Evolutionary conservation across 2,888 invertebrate genomes (phyloP).

Genomic region (Strigamia transsilvanica): DNA sequence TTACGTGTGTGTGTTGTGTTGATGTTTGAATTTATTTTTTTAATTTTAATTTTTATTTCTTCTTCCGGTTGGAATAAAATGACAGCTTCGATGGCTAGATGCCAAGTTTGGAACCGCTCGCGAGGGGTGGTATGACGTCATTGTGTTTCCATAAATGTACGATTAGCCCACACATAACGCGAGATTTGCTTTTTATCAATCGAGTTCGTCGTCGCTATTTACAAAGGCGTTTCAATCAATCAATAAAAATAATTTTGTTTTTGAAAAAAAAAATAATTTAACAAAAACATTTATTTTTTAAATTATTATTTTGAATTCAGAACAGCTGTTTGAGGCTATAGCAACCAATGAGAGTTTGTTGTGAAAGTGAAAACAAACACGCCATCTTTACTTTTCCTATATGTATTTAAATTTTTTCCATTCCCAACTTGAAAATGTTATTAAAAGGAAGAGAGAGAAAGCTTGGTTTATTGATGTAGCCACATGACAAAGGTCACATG

Average conservation of each 20-base stretch:
- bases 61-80: background rate
- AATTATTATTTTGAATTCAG: too few relatives aligned
- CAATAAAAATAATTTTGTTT: background rate
- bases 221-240: background rate
- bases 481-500: too few relatives aligned
- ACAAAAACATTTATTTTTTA: too few relatives aligned
- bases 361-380: too few relatives aligned
- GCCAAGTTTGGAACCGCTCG: background rate
- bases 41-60: background rate
- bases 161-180: conserved; percentile 26
- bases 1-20: background rate
- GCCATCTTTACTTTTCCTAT: too few relatives aligned
- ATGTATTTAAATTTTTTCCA: too few relatives aligned
- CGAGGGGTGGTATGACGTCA: conserved; percentile 27
- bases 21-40: background rate
- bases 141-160: conserved; percentile 18
- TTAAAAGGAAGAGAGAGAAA: too few relatives aligned
- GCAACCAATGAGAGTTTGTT: too few relatives aligned
- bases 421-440: too few relatives aligned
- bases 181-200: background rate
- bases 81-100: background rate
- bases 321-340: too few relatives aligned
- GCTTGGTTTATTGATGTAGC: too few relatives aligned
- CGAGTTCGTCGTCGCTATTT: background rate
- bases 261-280: too few relatives aligned